Conservation (phyloP, 2,797 vertebrate genomes). For the Pipistrellus pipistrellus region DNA sequence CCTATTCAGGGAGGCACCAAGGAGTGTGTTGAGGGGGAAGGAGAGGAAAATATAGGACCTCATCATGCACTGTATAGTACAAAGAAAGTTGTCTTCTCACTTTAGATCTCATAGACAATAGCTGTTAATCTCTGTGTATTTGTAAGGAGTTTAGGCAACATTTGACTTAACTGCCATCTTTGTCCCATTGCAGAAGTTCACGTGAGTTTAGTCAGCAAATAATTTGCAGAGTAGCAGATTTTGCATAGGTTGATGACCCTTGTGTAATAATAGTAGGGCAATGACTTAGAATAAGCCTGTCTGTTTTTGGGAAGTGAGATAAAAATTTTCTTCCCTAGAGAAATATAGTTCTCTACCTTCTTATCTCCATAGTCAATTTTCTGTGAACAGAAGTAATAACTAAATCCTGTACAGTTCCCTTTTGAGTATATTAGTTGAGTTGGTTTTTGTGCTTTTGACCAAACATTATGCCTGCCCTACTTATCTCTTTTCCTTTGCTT, state of each 20-base stretch:
- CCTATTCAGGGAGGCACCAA: not conserved
- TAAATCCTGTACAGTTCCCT: conserved; percentile 3
- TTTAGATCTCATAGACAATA: not conserved
- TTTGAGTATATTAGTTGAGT: conserved; percentile 57
- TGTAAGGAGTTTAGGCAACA: not conserved
- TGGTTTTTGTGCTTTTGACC: conserved; percentile 30
- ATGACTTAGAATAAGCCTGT: conserved; percentile 40
- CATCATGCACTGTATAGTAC: not conserved
- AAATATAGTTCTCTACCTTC: conserved; percentile 29
- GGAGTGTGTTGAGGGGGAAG: not conserved
- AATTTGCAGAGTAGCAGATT: conserved; percentile 43
- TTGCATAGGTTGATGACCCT: conserved; percentile 35
- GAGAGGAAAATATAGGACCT: not conserved
- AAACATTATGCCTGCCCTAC: not conserved
- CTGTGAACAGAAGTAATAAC: not conserved
- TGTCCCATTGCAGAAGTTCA: not conserved
- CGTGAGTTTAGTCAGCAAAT: conserved; percentile 13
- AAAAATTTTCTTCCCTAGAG: conserved; percentile 8
- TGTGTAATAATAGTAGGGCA: conserved; percentile 29
- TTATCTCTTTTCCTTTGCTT: conserved; percentile 35
- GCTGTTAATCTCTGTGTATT: not conserved
- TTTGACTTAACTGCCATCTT: not conserved
- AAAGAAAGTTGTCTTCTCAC: not conserved
- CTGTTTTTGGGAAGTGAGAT: conserved; percentile 39
- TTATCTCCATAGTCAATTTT: not conserved